Conservation (phyloP, 2,113 vertebrate species). For the Prionailurus viverrinus region DNA sequence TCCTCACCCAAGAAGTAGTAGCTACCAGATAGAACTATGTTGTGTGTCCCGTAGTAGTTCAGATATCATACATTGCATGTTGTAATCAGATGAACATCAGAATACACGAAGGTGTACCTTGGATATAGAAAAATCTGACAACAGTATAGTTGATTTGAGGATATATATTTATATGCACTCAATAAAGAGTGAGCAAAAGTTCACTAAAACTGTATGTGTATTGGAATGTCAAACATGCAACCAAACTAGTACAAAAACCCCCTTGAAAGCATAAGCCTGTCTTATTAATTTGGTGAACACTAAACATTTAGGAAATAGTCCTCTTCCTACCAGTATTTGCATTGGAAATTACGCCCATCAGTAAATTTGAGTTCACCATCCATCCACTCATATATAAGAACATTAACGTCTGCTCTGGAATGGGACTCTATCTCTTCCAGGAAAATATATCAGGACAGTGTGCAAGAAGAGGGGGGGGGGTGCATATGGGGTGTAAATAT, state of each 20-base stretch:
- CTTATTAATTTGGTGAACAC: background rate
- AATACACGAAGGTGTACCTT: constrained; percentile 66
- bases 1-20: constrained; percentile 75
- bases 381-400: constrained; percentile 33
- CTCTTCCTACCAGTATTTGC: background rate
- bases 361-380: background rate
- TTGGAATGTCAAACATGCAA: background rate
- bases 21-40: constrained; percentile 74
- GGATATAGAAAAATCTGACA: constrained; percentile 63
- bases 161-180: background rate
- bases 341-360: background rate
- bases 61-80: constrained; percentile 80
- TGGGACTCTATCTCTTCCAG: constrained; percentile 61
- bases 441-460: background rate
- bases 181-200: background rate
- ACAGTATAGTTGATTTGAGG: constrained; percentile 59
- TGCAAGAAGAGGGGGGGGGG: background rate
- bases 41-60: constrained; percentile 81
- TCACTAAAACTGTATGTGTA: background rate
- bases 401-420: constrained; percentile 76
- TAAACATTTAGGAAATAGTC: background rate
- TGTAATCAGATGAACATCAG: constrained; percentile 72
- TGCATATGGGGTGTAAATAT: background rate
- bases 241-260: background rate
- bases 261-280: background rate